These are phyloP conservation scores for Psylliodes chrysocephalus DNA, from an alignment of 2,888 invertebrate genomes.

Conservation along the genomic window DNA sequence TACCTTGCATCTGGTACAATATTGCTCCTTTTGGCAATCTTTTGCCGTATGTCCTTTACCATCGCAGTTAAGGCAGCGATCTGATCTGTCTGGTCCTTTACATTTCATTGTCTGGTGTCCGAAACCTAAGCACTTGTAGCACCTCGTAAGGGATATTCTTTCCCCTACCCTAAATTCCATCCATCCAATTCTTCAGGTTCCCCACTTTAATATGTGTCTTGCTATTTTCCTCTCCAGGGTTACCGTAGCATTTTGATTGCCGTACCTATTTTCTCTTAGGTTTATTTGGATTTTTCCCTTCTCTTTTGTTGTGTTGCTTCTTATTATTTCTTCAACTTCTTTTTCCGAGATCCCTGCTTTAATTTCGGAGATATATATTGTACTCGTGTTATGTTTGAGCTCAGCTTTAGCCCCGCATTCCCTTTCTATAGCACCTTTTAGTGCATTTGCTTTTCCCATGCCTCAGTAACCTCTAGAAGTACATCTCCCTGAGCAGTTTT, in stretches of 20 bases:
- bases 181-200: no score
- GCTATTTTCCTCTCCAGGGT: not conserved
- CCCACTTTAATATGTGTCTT: not conserved
- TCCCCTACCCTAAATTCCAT: slow-evolving; percentile 8
- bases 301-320: not conserved
- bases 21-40: slow-evolving; percentile 2
- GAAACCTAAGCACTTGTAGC: slow-evolving; percentile 1
- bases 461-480: no score
- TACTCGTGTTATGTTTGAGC: no score
- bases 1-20: slow-evolving; percentile 3
- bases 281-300: not conserved
- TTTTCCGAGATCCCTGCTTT: no score
- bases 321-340: not conserved
- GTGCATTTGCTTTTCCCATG: no score
- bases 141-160: not conserved
- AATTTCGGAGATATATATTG: no score
- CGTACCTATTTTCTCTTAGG: not conserved
- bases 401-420: no score
- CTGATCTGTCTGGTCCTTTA: not conserved
- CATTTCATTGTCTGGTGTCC: slow-evolving; percentile 1
- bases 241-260: not conserved
- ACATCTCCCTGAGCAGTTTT: no score
- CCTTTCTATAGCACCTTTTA: no score
- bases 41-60: slow-evolving; percentile 9
- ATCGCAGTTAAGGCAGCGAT: slow-evolving; percentile 17